Evolutionary conservation across 2,113 vertebrate species (phyloP).

Genomic region (Centrocercus urophasianus): DNA sequence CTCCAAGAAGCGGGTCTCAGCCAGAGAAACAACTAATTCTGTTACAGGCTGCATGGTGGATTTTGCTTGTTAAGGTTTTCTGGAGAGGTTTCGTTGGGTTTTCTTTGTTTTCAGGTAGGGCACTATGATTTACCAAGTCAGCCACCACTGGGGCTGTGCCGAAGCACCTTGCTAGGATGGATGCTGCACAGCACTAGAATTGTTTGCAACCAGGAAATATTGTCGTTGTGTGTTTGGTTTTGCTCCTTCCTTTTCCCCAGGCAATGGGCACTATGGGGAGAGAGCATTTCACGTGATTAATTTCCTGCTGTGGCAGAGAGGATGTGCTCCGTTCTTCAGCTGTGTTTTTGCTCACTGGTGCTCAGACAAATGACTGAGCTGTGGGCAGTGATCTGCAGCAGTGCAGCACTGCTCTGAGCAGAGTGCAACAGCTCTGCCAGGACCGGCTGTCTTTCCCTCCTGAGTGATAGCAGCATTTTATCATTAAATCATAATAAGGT

Average conservation of each 20-base stretch:
- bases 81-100: not conserved
- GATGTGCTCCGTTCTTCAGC: not conserved
- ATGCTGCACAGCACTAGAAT: not conserved
- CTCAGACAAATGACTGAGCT: conserved; percentile 19
- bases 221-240: not conserved
- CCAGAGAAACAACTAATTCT: not conserved
- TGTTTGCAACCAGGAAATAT: not conserved
- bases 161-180: not conserved
- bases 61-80: not conserved
- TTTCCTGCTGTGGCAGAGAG: not conserved
- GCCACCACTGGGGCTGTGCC: not conserved
- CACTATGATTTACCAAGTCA: not conserved
- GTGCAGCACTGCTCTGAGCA: not conserved
- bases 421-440: not conserved
- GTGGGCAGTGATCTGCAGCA: not conserved
- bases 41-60: not conserved
- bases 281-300: not conserved
- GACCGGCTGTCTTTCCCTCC: not conserved
- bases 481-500: conserved; percentile 9
- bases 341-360: conserved; percentile 2
- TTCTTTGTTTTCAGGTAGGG: not conserved
- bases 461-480: not conserved
- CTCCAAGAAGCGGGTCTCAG: not conserved
- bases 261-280: not conserved
- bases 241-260: not conserved